A percentile compares a stretch with the other conserved stretches of the same genome.
Evolutionary conservation across 2,797 vertebrate genomes (phyloP).

Genomic region (Paguma larvata): DNA sequence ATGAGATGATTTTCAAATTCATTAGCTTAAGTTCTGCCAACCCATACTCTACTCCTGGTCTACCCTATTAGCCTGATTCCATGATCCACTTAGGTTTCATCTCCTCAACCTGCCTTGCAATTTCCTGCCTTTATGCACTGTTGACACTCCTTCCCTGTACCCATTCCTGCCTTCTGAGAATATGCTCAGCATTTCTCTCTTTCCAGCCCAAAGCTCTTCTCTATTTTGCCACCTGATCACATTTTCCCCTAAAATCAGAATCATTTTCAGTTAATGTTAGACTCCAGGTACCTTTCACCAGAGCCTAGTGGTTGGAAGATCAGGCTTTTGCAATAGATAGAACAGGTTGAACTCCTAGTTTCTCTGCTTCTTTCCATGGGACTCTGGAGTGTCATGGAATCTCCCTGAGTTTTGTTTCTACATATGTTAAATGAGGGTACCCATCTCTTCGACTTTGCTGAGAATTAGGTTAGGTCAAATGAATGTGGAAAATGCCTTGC

Average conservation of each 20-base stretch:
- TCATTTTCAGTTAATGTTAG: background rate
- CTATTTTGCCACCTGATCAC: background rate
- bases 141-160: background rate
- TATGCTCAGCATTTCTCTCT: background rate
- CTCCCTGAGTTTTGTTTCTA: constrained; percentile 38
- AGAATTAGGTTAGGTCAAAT: background rate
- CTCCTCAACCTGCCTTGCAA: background rate
- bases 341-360: background rate
- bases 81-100: background rate
- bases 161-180: background rate
- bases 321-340: background rate
- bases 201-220: background rate
- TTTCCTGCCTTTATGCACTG: background rate
- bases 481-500: background rate
- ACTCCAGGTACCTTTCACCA: background rate
- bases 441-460: background rate
- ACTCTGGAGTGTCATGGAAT: background rate
- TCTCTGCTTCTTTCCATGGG: background rate
- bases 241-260: constrained; percentile 23
- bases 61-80: background rate
- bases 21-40: constrained; percentile 29
- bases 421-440: background rate
- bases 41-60: background rate
- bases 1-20: constrained; percentile 54
- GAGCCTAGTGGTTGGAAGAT: background rate